Evolutionary conservation across 2,113 vertebrate genomes (phyloP).

Genomic region (Anser cygnoides): DNA sequence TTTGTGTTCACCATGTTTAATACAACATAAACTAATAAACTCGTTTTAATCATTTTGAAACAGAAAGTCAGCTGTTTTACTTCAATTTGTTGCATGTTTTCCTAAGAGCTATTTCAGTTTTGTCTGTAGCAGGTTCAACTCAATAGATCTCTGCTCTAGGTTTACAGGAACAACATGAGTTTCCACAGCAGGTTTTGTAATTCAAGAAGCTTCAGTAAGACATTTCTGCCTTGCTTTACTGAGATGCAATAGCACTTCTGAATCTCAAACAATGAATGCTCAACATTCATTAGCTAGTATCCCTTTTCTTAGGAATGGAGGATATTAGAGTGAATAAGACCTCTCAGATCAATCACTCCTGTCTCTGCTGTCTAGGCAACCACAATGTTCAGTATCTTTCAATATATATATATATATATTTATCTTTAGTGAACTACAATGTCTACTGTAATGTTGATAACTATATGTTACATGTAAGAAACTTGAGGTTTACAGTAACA

Average conservation of each 20-base stretch:
- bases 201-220: not conserved
- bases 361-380: not conserved
- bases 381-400: not conserved
- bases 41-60: not conserved
- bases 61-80: not conserved
- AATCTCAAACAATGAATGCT: conserved; percentile 8
- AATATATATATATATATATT: not conserved
- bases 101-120: not conserved
- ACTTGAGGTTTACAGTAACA: not conserved
- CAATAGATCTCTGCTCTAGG: not conserved
- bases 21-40: not conserved
- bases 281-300: not conserved
- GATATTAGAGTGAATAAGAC: not conserved
- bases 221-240: conserved; percentile 1
- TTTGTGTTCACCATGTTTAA: not conserved
- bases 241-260: not conserved
- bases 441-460: not conserved
- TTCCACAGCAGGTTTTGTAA: not conserved
- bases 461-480: not conserved
- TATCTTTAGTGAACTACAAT: not conserved
- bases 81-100: not conserved
- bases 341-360: not conserved
- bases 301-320: not conserved
- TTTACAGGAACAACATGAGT: not conserved
- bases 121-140: not conserved